Base-by-base conservation (phyloP, 2,113 vertebrate species). In the Canis aureus region DNA sequence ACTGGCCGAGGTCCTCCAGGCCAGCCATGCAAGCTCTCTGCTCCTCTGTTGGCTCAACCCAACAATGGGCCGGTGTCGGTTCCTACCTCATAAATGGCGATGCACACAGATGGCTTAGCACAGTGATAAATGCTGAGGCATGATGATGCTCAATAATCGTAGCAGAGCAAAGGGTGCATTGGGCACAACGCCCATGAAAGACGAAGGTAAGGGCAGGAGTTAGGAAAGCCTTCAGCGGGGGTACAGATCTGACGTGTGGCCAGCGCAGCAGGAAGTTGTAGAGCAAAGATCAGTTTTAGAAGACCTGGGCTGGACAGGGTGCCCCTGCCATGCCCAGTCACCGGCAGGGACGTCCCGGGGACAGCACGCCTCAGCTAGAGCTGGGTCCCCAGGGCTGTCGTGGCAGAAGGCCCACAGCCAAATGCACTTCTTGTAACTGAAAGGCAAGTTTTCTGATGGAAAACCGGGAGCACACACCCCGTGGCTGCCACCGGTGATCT, bases 391-490 rank as follows among this genome's bases (percentile, higher is more conserved):
- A 13, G 22, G 7, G 15, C 20, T n/a, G 17, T 32, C 2, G 7
- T 5, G 12, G n/a, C 13, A 78, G 20, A 69, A 84, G 78, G 25
- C 32, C 20, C 1, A 35, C 11, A 0, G 35, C 27, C 16, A 16
- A n/a, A 4, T 5, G 3, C 35, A 0, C 53, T 27, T 11, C 27
- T 49, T 27, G 16, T 2, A 78, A 57, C 35, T 17, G 35, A 15
- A 60, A 59, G 11, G 51, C 38, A 1, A 23, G 32, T 8, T 53
- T 60, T 53, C 71, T 22, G 22, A 69, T 49, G 51, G 51, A 11
- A 17, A 22, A 0, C 1, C 5, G 11, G 11, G 25, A 78, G 25
- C 69, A 20, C 1, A 4, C 25, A 8, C 5, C 19, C 20, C 11
- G 6, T 22, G 17, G 49, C 59, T 20, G 62, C 16, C 74, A 1